A percentile compares a stretch with the other conserved stretches of the same genome.
Conservation (phyloP, 92 coral and sea anemone genomes). For the Galaxea fascicularis region DNA sequence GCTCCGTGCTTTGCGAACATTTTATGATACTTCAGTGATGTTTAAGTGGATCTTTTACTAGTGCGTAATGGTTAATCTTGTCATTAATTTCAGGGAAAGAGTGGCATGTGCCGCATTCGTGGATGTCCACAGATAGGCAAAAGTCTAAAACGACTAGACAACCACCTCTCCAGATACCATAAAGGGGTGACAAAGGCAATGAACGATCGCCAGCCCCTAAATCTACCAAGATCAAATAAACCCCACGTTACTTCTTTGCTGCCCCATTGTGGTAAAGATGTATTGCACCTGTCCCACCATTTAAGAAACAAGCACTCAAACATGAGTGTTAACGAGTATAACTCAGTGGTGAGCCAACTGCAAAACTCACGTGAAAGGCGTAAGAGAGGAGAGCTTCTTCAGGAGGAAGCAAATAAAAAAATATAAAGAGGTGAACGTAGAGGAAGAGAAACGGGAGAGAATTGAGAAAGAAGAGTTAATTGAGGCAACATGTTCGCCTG, state of each 20-base stretch:
- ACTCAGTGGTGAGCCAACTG: not conserved
- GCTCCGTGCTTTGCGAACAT: not conserved
- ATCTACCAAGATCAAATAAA: not conserved
- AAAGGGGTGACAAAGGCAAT: slow-evolving; percentile 38
- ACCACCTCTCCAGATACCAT: slow-evolving; percentile 31
- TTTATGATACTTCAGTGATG: too few relatives aligned
- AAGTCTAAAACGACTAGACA: slow-evolving; percentile 38
- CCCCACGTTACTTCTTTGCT: not conserved
- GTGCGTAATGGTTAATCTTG: not conserved
- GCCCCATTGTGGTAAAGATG: not conserved
- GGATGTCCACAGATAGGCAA: slow-evolving; percentile 55
- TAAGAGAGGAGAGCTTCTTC: too few relatives aligned
- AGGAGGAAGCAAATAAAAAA: not conserved
- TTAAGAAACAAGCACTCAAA: slow-evolving; percentile 17
- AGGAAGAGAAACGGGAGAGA: slow-evolving; percentile 9
- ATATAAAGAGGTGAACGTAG: not conserved
- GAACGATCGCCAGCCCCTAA: slow-evolving; percentile 29
- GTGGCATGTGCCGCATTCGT: not conserved
- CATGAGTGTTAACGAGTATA: slow-evolving; percentile 3
- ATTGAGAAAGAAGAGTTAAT: not conserved
- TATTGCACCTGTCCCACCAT: not conserved
- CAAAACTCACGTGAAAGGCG: not conserved
- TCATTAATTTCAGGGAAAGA: not conserved
- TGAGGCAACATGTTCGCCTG: slow-evolving; percentile 1
- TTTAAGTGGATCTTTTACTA: not conserved